Percentiles rank a stretch among this genome's conserved stretches.
phyloP scores from a whole-genome alignment of 30 jellyfish, hydroid and myxozoan species.

The Chrysaora quinquecirrha region DNA sequence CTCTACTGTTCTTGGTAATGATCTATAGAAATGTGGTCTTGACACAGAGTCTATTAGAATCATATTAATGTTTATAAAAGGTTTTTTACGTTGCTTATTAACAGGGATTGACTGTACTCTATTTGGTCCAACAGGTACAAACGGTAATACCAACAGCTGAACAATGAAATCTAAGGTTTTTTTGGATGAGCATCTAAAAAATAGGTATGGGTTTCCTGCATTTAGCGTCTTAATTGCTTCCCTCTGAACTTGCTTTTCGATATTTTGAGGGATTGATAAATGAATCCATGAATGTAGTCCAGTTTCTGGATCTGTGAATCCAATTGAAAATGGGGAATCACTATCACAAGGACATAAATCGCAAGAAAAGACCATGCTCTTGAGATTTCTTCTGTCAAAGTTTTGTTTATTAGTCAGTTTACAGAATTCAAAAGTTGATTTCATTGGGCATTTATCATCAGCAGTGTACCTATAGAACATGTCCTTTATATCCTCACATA shows the following conservation, averaged over 20 bases:
- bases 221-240: slow-evolving; percentile 13
- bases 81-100: not conserved
- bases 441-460: not conserved
- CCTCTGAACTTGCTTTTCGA: not conserved
- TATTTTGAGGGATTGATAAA: not conserved
- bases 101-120: not conserved
- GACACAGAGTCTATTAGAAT: slow-evolving; percentile 79
- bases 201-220: slow-evolving; percentile 44
- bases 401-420: not conserved
- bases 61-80: slow-evolving; percentile 46
- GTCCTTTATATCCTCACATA: slow-evolving; percentile 11
- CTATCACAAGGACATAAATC: slow-evolving; percentile 8
- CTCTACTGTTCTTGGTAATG: slow-evolving; percentile 59
- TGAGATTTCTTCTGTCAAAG: not conserved
- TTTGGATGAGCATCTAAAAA: slow-evolving; percentile 40
- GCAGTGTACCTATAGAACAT: not conserved
- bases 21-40: slow-evolving; percentile 79
- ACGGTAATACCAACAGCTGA: slow-evolving; percentile 60
- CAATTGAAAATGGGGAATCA: not conserved
- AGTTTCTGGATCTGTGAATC: not conserved
- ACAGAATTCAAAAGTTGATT: slow-evolving; percentile 7
- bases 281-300: slow-evolving; percentile 22
- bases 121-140: not conserved
- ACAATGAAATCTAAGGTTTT: not conserved
- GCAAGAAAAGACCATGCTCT: slow-evolving; percentile 2